Evolutionary conservation across 2,113 vertebrate species (phyloP), one percentile per base, ranked within the genome.

Genomic region (Catagonus wagneri): DNA sequence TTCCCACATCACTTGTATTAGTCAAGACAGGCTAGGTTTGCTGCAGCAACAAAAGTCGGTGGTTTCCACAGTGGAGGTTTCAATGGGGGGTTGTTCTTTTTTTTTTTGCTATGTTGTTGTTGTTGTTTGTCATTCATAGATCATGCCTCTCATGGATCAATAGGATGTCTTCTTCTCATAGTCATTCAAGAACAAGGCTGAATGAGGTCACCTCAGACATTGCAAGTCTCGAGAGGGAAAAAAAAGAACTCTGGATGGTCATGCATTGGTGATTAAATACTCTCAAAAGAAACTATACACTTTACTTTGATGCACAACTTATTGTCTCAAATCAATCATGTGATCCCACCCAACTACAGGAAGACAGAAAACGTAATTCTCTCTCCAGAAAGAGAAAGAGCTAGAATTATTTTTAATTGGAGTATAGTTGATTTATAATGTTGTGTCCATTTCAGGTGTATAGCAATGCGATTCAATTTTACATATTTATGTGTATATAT

Each of bases 251-350:
- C 29, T 11, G 4, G 4, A 52, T 0, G 0, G 17, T 11, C 71
- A 44, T 16, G n/a, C 13, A 23, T 2, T 63, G 19, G 34, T 32
- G 6, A 83, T 61, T 89, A 86, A 94, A 74, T 14, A 65, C 9
- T 4, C 4, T 29, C 14, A 25, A 25, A 75, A 80, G 7, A 76
- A 54, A 89, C 66, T 25, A 44, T 3, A 54, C 1, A 50, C 20
- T 63, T 95, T 3, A 29, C 54, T 81, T 58, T 68, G 29, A 16
- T 39, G 34, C 11, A 44, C 2, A 91, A 58, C 14, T 72, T 85
- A 29, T 23, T 84, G 25, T 74, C 9, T 4, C 52, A 71, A 66
- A 93, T 85, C 66, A 96, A 92, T 52, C 50, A 19, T 52, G 56
- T 69, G n/a, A 76, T 2, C 25, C 36, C 12, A 60, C 2, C 16